A percentile compares a stretch with the other conserved stretches of the same genome.
Evolutionary conservation across 2,797 vertebrate genomes (phyloP).

Genomic region (Buceros bicornis): DNA sequence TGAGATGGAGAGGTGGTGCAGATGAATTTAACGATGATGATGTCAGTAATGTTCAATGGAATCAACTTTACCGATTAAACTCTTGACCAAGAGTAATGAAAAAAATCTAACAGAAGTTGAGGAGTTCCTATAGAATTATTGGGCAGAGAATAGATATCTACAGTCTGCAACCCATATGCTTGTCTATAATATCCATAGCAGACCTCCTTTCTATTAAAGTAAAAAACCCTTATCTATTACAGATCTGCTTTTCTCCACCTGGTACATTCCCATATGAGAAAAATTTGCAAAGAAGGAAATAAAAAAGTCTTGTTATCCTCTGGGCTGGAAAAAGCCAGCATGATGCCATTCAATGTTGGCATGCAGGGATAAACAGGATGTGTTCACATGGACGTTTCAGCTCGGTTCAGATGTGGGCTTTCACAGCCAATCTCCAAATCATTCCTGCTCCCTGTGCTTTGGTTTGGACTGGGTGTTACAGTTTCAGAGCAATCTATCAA

Average conservation of each 20-base stretch:
- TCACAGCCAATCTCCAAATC: neutral
- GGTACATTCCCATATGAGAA: neutral
- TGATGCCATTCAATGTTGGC: neutral
- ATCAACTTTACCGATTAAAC: neutral
- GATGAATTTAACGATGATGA: neutral
- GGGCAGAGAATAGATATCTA: neutral
- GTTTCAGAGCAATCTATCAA: accelerated
- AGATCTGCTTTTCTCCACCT: neutral
- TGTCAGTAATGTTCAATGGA: neutral
- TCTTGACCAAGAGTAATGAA: neutral
- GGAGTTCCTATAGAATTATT: neutral
- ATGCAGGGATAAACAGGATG: neutral
- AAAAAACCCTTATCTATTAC: neutral
- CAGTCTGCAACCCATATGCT: neutral
- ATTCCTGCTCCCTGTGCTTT: neutral
- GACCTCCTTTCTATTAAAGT: neutral
- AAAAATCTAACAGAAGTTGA: neutral
- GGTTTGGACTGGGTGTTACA: neutral
- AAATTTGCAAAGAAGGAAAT: neutral
- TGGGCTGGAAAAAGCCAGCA: neutral
- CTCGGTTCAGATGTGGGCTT: neutral
- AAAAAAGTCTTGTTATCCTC: neutral
- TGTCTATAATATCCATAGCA: neutral
- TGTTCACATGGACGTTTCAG: neutral
- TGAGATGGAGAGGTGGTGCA: neutral